phyloP scores from a whole-genome alignment of 2,888 invertebrate genomes.

The Cantharis rustica region DNA sequence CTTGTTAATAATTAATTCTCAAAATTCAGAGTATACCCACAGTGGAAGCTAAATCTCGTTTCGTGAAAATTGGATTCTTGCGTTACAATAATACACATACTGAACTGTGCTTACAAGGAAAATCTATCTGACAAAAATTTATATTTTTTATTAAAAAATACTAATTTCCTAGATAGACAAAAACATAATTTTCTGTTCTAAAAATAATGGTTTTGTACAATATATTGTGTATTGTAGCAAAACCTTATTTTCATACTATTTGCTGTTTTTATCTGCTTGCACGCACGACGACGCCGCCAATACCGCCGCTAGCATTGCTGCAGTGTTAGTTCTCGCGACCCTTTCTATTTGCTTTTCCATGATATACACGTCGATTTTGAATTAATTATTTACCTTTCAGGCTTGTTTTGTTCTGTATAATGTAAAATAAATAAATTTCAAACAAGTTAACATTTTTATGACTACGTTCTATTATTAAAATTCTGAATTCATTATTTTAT shows the following conservation, averaged over 20 bases:
- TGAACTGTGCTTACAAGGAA: not conserved
- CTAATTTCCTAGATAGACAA: not conserved
- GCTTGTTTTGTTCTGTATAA: slow-evolving; percentile 33
- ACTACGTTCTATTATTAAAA: slow-evolving; percentile 20
- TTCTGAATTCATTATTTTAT: not conserved
- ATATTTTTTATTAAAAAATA: not conserved
- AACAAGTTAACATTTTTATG: not conserved
- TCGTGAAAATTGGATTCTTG: not conserved
- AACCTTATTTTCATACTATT: slow-evolving; percentile 21
- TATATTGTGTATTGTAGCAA: slow-evolving; percentile 15
- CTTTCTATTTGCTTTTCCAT: slow-evolving; percentile 30
- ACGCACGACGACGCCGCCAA: slow-evolving; percentile 1
- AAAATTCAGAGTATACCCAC: not conserved
- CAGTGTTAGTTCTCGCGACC: not conserved
- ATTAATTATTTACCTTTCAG: slow-evolving; percentile 38
- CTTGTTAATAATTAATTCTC: not conserved
- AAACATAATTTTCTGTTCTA: not conserved
- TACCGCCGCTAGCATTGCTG: not conserved
- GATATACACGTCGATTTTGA: slow-evolving; percentile 32
- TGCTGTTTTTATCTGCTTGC: slow-evolving; percentile 21
- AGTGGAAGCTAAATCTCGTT: not conserved
- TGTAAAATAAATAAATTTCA: slow-evolving; percentile 3
- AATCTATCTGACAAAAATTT: not conserved
- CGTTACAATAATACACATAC: not conserved
- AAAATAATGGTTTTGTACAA: not conserved